Evolutionary conservation across 2,888 invertebrate species (phyloP).

Genomic region (Callinectes sapidus): DNA sequence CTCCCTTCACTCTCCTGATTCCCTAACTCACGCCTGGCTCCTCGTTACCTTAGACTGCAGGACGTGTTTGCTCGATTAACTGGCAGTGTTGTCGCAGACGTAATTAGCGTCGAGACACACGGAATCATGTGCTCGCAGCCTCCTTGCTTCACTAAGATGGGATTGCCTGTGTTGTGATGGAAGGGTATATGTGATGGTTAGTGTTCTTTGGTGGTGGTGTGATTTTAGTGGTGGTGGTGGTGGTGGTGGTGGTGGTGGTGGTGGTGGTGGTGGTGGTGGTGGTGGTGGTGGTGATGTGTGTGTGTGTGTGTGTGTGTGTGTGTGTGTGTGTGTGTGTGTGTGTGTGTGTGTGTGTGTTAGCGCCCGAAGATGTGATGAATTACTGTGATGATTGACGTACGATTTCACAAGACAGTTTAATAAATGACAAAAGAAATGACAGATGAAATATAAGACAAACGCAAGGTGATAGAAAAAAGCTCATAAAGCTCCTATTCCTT

Average conservation of each 20-base stretch:
- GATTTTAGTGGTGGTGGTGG: too few species aligned
- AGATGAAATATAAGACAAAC: too few species aligned
- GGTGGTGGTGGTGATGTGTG: too few species aligned
- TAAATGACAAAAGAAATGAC: too few species aligned
- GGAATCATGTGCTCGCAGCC: neutral
- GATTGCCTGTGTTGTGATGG: neutral
- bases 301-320: too few species aligned
- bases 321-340: too few species aligned
- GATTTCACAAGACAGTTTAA: too few species aligned
- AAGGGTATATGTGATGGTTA: neutral
- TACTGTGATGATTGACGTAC: neutral
- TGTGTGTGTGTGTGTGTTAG: neutral
- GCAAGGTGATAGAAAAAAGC: too few species aligned
- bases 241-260: too few species aligned
- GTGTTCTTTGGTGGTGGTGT: neutral
- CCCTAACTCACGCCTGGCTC: neutral
- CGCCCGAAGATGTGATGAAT: neutral
- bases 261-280: neutral
- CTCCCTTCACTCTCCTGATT: neutral
- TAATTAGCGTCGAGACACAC: neutral
- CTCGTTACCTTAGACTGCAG: neutral
- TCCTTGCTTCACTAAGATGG: neutral
- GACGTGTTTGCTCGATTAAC: neutral
- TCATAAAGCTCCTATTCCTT: too few species aligned
- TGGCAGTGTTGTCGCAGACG: neutral